Evolutionary conservation across 2,113 vertebrate species (phyloP), one percentile per base, ranked within the genome.

Genomic region (Caranx melampygus): DNA sequence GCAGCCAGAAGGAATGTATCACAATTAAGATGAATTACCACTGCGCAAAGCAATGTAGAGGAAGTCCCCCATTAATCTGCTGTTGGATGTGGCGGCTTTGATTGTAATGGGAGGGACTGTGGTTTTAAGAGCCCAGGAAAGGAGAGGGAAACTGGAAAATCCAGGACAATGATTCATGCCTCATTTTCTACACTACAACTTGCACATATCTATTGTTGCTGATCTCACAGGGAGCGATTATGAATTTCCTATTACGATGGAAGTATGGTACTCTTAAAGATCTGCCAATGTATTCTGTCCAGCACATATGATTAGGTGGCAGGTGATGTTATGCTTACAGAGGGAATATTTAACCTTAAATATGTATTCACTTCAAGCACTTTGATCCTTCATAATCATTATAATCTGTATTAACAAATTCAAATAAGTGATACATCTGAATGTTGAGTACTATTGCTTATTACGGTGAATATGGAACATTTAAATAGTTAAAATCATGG

Each of bases 61-160:
- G 92, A 94, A 93, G 91, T 81, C 72, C 60, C 70, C 45, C 86
- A 90, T 94, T 91, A 82, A 89, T 92, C 86, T 72, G 81, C 52
- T n/a, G 78, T 71, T 83, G 78, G 78, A 86, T 83, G 87, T 61
- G 83, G 72, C 47, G 67, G 54, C 21, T 85, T 74, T 81, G 79
- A 89, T 71, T 87, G 42, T 58, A 70, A 81, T 13, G 57, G 86
- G 83, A 83, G 65, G 70, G 79, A 45, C 15, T 76, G 83, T 67
- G 76, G 76, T 74, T 81, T 67, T 33, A 72, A 67, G 64, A 63
- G 72, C n/a, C 34, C 34, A 54, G 58, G 51, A 79, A 71, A 73
- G 26, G 65, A 83, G 34, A 59, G 21, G 63, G 55, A 81, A 78
- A 73, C 72, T 40, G 72, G 13, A 80, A 81, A 86, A 47, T 69